Conservation (phyloP, 1,140 invertebrate genomes). For the Phortica variegata region DNA sequence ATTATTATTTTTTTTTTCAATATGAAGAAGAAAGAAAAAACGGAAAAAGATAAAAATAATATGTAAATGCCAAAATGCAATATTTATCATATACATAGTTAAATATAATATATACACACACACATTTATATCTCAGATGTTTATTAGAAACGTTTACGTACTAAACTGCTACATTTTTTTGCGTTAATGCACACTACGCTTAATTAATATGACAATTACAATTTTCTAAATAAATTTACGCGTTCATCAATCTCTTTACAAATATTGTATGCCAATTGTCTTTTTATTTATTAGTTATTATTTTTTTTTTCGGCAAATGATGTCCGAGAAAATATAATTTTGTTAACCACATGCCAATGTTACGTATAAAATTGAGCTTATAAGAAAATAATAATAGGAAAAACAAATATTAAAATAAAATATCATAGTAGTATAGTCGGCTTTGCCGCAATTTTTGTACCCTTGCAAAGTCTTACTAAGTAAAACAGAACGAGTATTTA, state of each 20-base stretch:
- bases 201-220: constrained; percentile 23
- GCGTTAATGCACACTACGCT: constrained; percentile 54
- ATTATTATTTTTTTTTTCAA: constrained; percentile 38
- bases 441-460: no score
- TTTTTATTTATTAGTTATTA: no score
- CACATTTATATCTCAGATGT: constrained; percentile 21
- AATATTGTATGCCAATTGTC: neutral
- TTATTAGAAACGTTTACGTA: constrained; percentile 25
- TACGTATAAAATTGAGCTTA: no score
- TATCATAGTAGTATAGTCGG: no score
- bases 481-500: no score
- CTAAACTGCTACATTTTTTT: constrained; percentile 46
- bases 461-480: no score
- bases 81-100: constrained; percentile 44
- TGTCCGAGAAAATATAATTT: no score
- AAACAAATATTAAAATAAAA: no score
- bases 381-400: no score
- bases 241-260: no score
- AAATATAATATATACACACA: constrained; percentile 53
- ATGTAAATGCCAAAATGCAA: constrained; percentile 58
- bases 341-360: no score
- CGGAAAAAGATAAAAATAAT: constrained; percentile 57
- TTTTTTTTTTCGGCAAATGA: no score
- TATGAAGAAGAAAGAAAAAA: constrained; percentile 58
- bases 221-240: constrained; percentile 26